phyloP scores from a whole-genome alignment of 2,797 vertebrate species.

The Sebastes umbrosus region DNA sequence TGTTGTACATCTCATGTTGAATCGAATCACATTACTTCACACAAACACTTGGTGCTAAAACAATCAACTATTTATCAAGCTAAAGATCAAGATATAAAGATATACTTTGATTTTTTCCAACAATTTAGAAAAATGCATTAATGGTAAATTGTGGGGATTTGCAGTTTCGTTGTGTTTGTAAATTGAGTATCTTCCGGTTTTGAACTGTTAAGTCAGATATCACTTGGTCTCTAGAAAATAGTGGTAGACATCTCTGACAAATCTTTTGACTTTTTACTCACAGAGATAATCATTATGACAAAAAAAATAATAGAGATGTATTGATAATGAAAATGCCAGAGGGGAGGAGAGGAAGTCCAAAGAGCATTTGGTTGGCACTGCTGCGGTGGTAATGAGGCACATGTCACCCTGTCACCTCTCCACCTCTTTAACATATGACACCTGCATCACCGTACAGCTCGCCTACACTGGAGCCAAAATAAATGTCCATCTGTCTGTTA shows the following conservation, averaged over 20 bases:
- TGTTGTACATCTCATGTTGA: not conserved
- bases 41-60: not conserved
- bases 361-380: conserved; percentile 35
- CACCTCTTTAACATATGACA: conserved; percentile 48
- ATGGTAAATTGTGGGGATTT: not conserved
- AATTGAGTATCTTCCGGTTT: not conserved
- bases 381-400: conserved; percentile 55
- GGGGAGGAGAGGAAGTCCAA: not conserved
- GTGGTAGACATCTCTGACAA: not conserved
- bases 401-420: conserved; percentile 55
- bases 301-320: not conserved
- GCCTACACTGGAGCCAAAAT: conserved; percentile 34
- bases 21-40: not conserved
- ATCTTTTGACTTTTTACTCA: not conserved
- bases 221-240: not conserved
- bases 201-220: not conserved
- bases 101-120: not conserved
- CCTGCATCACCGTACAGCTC: conserved; percentile 46
- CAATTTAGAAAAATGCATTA: not conserved
- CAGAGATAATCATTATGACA: not conserved
- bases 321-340: not conserved
- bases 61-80: not conserved
- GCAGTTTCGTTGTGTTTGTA: not conserved
- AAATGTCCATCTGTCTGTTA: conserved; percentile 33
- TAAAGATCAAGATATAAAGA: not conserved